Percentiles rank a stretch among this genome's conserved stretches.
Evolutionary conservation across 2,888 invertebrate genomes (phyloP).

Genomic region (Strigamia transsilvanica): DNA sequence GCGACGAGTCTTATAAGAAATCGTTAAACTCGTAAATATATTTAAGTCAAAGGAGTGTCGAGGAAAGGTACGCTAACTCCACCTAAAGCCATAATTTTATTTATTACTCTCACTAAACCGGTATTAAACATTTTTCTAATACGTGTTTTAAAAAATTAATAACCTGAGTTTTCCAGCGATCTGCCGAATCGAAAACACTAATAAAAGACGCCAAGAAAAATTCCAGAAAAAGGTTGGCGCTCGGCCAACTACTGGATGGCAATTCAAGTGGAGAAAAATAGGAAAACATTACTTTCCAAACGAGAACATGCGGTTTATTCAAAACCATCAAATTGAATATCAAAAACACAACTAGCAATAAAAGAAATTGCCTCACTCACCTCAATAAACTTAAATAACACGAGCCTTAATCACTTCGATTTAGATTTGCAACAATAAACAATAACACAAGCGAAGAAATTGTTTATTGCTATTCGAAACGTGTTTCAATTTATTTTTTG

Average conservation of each 20-base stretch:
- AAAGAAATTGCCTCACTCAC: background rate
- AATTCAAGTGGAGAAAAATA: background rate
- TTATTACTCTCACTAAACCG: background rate
- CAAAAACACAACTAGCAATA: slow-evolving; percentile 3
- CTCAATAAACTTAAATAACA: background rate
- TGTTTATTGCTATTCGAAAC: too few species aligned
- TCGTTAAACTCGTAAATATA: background rate
- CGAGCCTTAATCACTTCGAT: background rate
- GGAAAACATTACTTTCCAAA: background rate
- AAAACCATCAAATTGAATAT: slow-evolving; percentile 2
- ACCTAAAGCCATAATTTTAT: background rate
- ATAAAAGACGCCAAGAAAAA: background rate
- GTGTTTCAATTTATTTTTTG: too few species aligned
- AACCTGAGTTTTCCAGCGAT: background rate
- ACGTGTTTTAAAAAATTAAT: background rate
- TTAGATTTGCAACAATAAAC: background rate
- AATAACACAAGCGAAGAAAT: too few species aligned
- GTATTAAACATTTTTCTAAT: background rate
- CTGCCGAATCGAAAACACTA: background rate
- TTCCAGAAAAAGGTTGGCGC: background rate
- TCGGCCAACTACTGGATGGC: background rate
- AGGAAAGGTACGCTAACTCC: background rate
- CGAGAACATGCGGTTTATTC: slow-evolving; percentile 8
- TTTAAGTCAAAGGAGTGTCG: background rate
- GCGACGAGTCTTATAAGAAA: background rate